Conservation (phyloP, 2,797 vertebrate species). For the Danio choprae region DNA sequence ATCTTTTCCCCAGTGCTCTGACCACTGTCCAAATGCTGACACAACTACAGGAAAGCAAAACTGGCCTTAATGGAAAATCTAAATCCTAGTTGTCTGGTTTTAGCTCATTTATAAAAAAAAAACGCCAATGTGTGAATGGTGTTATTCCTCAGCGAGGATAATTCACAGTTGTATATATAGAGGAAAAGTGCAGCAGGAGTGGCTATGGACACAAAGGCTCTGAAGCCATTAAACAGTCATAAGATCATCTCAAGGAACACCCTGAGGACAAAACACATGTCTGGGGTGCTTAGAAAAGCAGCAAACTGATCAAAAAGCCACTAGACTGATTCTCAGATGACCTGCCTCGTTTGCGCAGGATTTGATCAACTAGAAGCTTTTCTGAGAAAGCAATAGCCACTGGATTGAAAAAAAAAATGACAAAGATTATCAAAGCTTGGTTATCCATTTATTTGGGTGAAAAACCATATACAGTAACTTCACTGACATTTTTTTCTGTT, state of each 20-base stretch:
- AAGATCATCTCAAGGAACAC: constrained; percentile 59
- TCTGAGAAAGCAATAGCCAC: neutral
- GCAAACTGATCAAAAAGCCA: neutral
- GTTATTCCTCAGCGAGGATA: neutral
- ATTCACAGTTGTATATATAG: constrained; percentile 39
- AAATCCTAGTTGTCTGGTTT: constrained; percentile 6
- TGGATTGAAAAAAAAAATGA: neutral
- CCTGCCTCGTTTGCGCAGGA: neutral
- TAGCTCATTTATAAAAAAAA: neutral
- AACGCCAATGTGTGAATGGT: neutral
- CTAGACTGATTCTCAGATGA: neutral
- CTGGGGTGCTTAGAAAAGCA: neutral
- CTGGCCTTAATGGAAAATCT: neutral
- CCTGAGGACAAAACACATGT: neutral
- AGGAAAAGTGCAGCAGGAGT: constrained; percentile 4
- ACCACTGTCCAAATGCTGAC: neutral
- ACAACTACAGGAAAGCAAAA: neutral
- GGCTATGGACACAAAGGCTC: constrained; percentile 18
- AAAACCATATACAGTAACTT: too few species aligned
- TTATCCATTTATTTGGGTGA: too few species aligned
- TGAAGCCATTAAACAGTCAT: constrained; percentile 64
- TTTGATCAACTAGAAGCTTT: neutral
- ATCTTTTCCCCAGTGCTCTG: neutral
- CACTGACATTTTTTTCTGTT: too few species aligned
- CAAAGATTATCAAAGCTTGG: neutral